A percentile compares a stretch with the other conserved stretches of the same genome.
Conservation (phyloP, 2,113 vertebrate genomes). For the Lepidothrix coronata region DNA sequence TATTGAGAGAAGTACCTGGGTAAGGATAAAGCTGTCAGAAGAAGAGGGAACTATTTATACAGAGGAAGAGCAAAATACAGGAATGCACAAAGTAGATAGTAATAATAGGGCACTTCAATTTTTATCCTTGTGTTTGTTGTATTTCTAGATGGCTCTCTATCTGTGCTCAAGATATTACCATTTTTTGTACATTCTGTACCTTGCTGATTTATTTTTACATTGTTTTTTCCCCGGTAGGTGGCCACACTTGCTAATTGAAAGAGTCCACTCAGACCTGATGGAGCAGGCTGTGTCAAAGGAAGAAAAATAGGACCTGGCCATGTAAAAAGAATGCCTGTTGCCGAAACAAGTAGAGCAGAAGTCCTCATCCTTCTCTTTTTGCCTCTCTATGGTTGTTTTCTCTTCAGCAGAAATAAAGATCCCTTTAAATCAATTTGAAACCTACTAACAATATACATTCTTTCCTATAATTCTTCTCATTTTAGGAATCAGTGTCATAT, state of each 20-base stretch:
- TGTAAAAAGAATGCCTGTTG: background rate
- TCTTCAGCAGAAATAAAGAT: background rate
- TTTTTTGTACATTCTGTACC: background rate
- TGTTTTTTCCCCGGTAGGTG: constrained; percentile 16
- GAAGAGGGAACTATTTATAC: background rate
- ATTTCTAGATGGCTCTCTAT: background rate
- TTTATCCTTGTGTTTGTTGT: background rate
- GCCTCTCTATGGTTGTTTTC: background rate
- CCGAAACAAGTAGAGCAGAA: background rate
- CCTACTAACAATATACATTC: background rate
- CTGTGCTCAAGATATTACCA: background rate
- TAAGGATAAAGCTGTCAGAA: background rate
- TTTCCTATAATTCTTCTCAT: background rate
- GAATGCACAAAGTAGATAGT: background rate
- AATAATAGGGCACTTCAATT: background rate
- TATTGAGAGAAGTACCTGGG: background rate
- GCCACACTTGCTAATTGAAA: constrained; percentile 26
- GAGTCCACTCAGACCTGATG: background rate
- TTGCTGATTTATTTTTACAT: background rate
- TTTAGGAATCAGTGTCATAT: background rate
- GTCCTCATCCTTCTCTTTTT: background rate
- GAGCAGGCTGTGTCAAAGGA: background rate
- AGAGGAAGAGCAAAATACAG: background rate
- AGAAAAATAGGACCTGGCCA: background rate
- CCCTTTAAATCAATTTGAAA: background rate